phyloP scores from a whole-genome alignment of 2,888 invertebrate genomes.

The Creontiades dilutus region DNA sequence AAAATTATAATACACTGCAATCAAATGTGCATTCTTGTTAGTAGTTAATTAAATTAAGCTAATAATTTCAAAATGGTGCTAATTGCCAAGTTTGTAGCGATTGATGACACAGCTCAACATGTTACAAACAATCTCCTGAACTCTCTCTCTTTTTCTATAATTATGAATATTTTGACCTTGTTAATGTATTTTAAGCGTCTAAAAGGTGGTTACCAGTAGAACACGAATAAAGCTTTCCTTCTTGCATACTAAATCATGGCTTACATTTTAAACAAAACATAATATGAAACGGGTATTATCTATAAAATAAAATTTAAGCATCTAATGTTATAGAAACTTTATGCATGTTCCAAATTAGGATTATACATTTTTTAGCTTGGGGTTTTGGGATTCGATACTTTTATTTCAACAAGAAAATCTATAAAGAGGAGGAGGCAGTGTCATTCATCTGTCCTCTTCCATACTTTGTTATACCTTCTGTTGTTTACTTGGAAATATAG shows the following conservation, averaged over 20 bases:
- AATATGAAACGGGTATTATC: conserved; percentile 69
- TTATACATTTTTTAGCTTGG: conserved; percentile 40
- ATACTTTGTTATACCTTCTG: conserved; percentile 8
- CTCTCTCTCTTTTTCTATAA: background rate
- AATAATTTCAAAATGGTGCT: too few relatives aligned
- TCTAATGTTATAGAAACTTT: conserved; percentile 57
- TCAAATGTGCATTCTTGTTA: too few relatives aligned
- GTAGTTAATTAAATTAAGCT: too few relatives aligned
- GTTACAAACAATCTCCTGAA: background rate
- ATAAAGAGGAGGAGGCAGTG: background rate
- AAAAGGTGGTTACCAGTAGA: conserved; percentile 40
- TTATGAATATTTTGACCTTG: background rate
- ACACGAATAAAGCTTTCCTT: conserved; percentile 50
- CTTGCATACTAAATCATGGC: conserved; percentile 57
- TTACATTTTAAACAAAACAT: conserved; percentile 45
- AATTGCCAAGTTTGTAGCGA: too few relatives aligned
- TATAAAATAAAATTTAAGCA: conserved; percentile 67
- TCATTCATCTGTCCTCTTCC: background rate
- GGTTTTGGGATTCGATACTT: conserved; percentile 12
- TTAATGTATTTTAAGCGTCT: background rate
- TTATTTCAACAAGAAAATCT: background rate
- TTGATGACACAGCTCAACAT: too few relatives aligned
- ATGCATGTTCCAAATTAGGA: conserved; percentile 64
- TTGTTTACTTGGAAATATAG: conserved; percentile 2
- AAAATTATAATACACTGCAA: too few relatives aligned